Evolutionary conservation across 1,140 invertebrate genomes (phyloP).

Genomic region (Macrobrachium rosenbergii): DNA sequence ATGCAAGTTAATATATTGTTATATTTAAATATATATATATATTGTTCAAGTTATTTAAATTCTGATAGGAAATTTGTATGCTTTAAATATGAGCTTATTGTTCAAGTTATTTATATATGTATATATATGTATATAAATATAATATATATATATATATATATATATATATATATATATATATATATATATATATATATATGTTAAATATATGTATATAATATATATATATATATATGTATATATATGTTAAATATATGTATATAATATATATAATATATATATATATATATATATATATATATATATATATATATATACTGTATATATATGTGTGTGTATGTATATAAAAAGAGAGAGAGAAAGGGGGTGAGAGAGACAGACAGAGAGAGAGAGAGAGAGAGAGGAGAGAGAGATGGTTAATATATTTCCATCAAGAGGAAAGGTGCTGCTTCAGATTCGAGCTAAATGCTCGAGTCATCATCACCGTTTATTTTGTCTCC

Average conservation of each 20-base stretch:
- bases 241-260: constrained; percentile 1
- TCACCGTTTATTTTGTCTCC: too few relatives aligned
- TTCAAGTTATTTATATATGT: too few relatives aligned
- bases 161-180: too few relatives aligned
- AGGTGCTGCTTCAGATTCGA: neutral
- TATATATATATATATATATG: neutral
- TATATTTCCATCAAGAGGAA: neutral
- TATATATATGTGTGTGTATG: neutral
- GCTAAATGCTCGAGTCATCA: neutral
- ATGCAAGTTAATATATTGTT: too few relatives aligned
- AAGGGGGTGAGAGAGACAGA: neutral
- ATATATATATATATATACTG: neutral
- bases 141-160: neutral
- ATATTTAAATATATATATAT: too few relatives aligned
- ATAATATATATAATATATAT: constrained; percentile 7
- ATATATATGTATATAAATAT: neutral
- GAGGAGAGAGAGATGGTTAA: neutral
- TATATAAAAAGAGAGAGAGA: too few relatives aligned
- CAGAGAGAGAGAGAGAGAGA: neutral
- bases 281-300: constrained; percentile 17
- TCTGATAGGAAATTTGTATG: too few relatives aligned
- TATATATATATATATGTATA: neutral
- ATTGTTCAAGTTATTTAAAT: too few relatives aligned
- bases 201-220: neutral
- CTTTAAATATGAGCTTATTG: too few relatives aligned